Percentiles rank a stretch among this genome's conserved stretches.
Evolutionary conservation across 2,797 vertebrate genomes (phyloP).

Genomic region (Poecile montanus): DNA sequence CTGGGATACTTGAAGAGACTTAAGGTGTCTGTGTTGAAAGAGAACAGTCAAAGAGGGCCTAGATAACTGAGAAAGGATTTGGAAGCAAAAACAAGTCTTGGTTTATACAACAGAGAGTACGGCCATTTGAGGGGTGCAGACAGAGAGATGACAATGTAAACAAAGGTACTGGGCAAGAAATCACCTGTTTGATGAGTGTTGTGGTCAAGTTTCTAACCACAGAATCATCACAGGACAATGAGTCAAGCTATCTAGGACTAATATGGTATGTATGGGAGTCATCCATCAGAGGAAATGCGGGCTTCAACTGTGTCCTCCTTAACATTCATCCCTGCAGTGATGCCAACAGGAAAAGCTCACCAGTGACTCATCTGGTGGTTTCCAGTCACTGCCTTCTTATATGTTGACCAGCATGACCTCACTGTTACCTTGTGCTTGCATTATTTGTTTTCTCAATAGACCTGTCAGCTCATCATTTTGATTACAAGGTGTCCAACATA

Average conservation of each 20-base stretch:
- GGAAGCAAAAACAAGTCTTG: not conserved
- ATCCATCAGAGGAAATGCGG: not conserved
- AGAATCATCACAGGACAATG: not conserved
- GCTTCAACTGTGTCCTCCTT: not conserved
- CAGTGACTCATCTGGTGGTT: constrained; percentile 38
- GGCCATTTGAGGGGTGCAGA: not conserved
- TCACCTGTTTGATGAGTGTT: not conserved
- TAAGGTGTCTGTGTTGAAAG: not conserved
- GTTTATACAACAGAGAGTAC: not conserved
- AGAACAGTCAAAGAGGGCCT: not conserved
- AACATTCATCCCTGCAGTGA: not conserved
- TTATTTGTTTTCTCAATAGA: constrained; percentile 9
- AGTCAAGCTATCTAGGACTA: not conserved
- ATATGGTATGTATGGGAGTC: not conserved
- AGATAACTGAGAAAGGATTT: not conserved
- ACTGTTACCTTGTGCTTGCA: constrained; percentile 13
- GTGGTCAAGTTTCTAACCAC: not conserved
- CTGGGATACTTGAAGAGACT: not conserved
- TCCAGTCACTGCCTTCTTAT: constrained; percentile 4
- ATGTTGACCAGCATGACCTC: constrained; percentile 25
- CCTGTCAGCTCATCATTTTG: not conserved
- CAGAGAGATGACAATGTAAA: not conserved
- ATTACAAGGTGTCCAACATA: not conserved
- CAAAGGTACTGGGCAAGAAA: not conserved
- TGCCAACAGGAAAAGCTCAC: constrained; percentile 24